These are phyloP conservation scores for Polyommatus iphigenia DNA, from an alignment of 2,888 invertebrate species.

Conservation along the genomic window DNA sequence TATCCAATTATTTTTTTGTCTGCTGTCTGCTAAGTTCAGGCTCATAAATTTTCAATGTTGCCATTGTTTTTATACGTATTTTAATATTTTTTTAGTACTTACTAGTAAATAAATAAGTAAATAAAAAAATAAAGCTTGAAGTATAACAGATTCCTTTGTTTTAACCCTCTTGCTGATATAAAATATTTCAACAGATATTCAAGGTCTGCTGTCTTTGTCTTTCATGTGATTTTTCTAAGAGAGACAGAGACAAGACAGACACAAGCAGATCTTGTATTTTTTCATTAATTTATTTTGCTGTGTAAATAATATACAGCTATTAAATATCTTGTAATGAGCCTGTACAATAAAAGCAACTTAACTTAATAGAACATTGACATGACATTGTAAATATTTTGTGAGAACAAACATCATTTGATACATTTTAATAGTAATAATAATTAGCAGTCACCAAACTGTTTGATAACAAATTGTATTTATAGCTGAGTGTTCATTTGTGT, in stretches of 20 bases:
- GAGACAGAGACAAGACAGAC: no score
- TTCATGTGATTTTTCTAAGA: no score
- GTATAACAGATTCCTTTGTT: background rate
- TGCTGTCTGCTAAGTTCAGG: no score
- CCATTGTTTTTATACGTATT: background rate
- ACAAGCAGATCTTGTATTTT: no score
- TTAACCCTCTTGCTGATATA: background rate
- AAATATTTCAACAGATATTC: no score
- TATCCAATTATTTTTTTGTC: no score
- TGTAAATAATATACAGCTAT: no score
- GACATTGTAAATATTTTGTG: background rate
- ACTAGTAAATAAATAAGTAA: background rate
- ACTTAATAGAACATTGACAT: no score
- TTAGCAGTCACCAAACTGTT: background rate
- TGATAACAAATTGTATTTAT: slow-evolving; percentile 9
- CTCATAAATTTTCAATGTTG: background rate
- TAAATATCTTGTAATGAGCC: no score
- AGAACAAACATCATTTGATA: background rate
- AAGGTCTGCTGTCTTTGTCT: no score
- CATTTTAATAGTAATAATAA: background rate
- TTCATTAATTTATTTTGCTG: no score
- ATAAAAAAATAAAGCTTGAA: background rate
- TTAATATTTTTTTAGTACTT: background rate
- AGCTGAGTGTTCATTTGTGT: slow-evolving; percentile 2
- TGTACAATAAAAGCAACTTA: no score